Percentiles rank a stretch among this genome's conserved stretches.
These are phyloP conservation scores for Ericerus pela DNA, from an alignment of 1,140 invertebrate species.

Conservation along the genomic window DNA sequence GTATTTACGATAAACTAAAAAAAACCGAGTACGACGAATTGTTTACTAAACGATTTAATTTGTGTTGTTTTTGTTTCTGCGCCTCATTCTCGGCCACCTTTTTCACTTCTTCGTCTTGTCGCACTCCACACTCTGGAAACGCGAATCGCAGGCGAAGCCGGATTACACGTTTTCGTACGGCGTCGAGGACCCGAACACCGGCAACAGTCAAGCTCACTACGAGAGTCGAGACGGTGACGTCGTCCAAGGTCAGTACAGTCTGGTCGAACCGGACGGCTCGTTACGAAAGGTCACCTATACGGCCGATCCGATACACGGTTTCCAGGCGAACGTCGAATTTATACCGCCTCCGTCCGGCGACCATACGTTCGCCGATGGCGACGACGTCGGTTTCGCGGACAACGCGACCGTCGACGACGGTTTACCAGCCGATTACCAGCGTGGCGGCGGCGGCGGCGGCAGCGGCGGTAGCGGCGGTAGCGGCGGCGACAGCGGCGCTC, in stretches of 20 bases:
- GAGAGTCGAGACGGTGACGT: conserved; percentile 50
- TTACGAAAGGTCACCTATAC: conserved; percentile 27
- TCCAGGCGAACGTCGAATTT: conserved; percentile 22
- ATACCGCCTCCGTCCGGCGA: conserved; percentile 14
- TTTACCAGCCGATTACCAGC: too few relatives aligned
- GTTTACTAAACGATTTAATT: neutral
- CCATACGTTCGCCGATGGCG: too few relatives aligned
- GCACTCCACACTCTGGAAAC: conserved; percentile 12
- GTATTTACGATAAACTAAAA: too few relatives aligned
- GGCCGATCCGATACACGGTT: conserved; percentile 25
- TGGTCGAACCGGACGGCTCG: conserved; percentile 32
- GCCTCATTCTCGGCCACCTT: neutral
- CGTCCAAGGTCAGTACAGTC: conserved; percentile 49
- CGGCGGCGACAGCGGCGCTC: too few relatives aligned
- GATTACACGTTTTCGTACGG: conserved; percentile 48
- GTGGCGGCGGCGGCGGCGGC: too few relatives aligned
- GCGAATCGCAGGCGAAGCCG: conserved; percentile 20
- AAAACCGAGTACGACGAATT: too few relatives aligned
- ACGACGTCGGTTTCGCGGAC: too few relatives aligned
- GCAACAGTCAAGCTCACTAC: conserved; percentile 50
- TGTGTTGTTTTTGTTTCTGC: neutral
- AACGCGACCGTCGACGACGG: too few relatives aligned
- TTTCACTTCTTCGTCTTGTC: neutral
- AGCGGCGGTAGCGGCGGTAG: too few relatives aligned
- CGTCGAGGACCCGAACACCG: conserved; percentile 48